These are phyloP conservation scores for Apamea monoglypha DNA, from an alignment of 2,888 invertebrate genomes.

Conservation along the genomic window DNA sequence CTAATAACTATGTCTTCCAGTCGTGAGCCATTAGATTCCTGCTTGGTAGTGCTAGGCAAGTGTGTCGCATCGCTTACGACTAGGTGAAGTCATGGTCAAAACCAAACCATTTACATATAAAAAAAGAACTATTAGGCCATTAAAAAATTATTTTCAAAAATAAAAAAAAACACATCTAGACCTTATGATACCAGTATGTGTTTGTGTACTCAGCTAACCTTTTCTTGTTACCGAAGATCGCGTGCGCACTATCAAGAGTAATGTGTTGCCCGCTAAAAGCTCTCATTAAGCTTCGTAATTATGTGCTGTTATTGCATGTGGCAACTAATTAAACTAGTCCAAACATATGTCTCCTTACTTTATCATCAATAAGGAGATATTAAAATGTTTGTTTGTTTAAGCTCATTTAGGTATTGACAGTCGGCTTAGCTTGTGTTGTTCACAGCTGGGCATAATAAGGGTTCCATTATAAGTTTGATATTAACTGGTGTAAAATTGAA, in stretches of 20 bases:
- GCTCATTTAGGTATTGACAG: conserved; percentile 25
- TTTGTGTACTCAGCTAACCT: conserved; percentile 39
- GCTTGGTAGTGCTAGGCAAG: neutral
- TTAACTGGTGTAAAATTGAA: too few species aligned
- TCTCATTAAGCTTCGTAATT: conserved; percentile 66
- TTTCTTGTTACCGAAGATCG: conserved; percentile 51
- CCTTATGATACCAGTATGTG: neutral
- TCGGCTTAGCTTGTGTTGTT: neutral
- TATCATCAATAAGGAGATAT: conserved; percentile 39
- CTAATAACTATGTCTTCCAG: neutral
- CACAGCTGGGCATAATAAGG: conserved; percentile 7
- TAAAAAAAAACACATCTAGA: neutral
- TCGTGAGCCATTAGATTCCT: neutral
- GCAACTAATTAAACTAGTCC: conserved; percentile 52
- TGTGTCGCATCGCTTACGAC: neutral
- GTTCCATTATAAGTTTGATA: neutral
- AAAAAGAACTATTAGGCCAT: neutral
- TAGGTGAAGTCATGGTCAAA: neutral
- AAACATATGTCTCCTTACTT: conserved; percentile 41
- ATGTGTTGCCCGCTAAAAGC: conserved; percentile 61
- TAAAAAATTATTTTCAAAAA: neutral
- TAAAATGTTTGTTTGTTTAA: conserved; percentile 20
- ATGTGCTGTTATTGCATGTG: conserved; percentile 59
- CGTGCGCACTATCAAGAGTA: conserved; percentile 58
- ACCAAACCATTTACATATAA: neutral